Conservation (phyloP, 2,888 invertebrate genomes). For the Tetramorium bicarinatum region DNA sequence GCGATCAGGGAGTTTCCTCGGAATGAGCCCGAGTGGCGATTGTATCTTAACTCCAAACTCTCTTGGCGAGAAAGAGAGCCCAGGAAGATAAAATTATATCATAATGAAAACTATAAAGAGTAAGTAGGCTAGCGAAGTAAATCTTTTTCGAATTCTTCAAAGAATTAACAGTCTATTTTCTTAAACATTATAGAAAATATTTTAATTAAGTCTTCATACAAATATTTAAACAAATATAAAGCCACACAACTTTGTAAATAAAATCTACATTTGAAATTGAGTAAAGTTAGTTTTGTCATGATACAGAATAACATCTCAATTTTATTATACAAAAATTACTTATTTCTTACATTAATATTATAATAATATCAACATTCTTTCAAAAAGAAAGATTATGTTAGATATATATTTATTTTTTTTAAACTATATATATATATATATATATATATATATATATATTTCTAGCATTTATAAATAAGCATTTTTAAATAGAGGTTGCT, state of each 20-base stretch:
- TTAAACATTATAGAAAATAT: too few relatives aligned
- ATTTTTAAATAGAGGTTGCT: background rate
- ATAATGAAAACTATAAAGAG: background rate
- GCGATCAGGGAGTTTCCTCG: conserved; percentile 29
- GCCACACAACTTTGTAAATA: too few relatives aligned
- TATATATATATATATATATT: background rate
- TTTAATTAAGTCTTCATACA: too few relatives aligned
- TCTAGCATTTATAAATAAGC: background rate
- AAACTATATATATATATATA: background rate
- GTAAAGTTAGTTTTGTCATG: background rate
- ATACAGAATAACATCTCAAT: background rate
- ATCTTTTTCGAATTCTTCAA: background rate
- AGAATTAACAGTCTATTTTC: background rate
- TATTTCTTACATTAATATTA: background rate
- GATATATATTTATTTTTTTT: background rate
- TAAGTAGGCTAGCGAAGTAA: background rate
- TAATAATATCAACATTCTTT: background rate
- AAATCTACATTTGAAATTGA: background rate
- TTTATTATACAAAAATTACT: background rate
- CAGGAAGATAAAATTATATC: conserved; percentile 15
- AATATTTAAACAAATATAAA: too few relatives aligned
- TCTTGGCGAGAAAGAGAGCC: background rate
- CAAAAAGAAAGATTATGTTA: background rate
- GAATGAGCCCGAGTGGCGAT: conserved; percentile 12
- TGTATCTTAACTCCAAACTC: conserved; percentile 26